Evolutionary conservation across 2,113 vertebrate genomes (phyloP).

Genomic region (Nothocercus julius): DNA sequence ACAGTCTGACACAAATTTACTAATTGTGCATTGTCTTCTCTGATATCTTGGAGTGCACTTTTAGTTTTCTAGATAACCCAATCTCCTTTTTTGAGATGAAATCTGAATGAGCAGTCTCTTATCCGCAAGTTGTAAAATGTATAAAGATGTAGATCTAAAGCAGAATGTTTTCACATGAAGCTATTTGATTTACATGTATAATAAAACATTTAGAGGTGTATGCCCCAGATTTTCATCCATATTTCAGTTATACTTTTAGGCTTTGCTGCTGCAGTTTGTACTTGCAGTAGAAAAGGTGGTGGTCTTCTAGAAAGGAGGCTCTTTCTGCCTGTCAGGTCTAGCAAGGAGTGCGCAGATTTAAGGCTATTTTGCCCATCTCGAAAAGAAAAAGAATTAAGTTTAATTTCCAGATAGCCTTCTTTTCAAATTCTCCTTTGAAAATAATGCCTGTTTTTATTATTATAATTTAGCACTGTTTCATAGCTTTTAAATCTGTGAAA

Average conservation of each 20-base stretch:
- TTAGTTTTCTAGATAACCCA: background rate
- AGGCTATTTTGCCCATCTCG: constrained; percentile 3
- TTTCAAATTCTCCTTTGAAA: constrained; percentile 17
- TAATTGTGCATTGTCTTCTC: background rate
- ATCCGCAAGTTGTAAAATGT: background rate
- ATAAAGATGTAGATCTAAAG: background rate
- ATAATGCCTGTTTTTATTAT: background rate
- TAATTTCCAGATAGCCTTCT: background rate
- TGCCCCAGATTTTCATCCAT: background rate
- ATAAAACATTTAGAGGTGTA: background rate
- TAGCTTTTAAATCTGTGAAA: background rate
- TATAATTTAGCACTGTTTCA: background rate
- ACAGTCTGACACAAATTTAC: background rate
- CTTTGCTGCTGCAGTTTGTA: background rate
- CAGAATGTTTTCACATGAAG: background rate
- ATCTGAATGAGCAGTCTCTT: background rate
- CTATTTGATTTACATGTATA: background rate
- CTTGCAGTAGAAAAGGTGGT: background rate
- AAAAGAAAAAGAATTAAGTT: constrained; percentile 16
- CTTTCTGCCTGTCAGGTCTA: background rate
- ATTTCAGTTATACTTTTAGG: background rate
- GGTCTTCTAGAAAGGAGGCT: background rate
- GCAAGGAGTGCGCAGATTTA: constrained; percentile 14
- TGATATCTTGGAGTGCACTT: background rate
- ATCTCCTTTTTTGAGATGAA: background rate